These are phyloP conservation scores for Sinosuthora webbiana DNA, from an alignment of 2,113 vertebrate genomes.

Conservation along the genomic window DNA sequence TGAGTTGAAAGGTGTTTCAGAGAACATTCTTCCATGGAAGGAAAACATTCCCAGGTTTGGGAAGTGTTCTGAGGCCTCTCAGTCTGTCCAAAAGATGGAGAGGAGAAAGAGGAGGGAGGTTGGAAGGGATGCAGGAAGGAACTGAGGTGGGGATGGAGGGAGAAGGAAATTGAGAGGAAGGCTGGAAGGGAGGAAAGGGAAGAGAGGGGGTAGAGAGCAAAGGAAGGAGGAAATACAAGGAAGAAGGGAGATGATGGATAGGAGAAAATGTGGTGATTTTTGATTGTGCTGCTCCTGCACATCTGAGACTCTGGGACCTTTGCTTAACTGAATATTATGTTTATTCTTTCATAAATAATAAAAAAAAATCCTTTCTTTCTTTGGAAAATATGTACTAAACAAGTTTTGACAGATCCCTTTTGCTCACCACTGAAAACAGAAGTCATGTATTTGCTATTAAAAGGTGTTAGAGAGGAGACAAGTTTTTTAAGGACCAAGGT, in stretches of 20 bases:
- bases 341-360: background rate
- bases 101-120: background rate
- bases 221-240: background rate
- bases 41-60: background rate
- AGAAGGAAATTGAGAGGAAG: background rate
- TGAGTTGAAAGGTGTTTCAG: background rate
- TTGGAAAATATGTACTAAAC: too few species aligned
- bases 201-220: background rate
- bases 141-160: background rate
- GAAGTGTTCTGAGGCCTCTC: background rate
- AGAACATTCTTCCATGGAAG: background rate
- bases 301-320: background rate
- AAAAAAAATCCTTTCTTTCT: too few species aligned
- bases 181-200: background rate
- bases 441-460: background rate
- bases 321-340: background rate
- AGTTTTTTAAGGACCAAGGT: background rate
- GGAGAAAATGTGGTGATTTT: background rate
- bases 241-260: background rate
- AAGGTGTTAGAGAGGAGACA: background rate
- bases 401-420: background rate
- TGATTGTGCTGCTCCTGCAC: background rate
- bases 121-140: background rate
- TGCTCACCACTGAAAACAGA: background rate
- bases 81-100: background rate